A percentile compares a stretch with the other conserved stretches of the same genome.
These are phyloP conservation scores for Eulemur coronatus DNA, from an alignment of 2,797 vertebrate genomes.

Conservation along the genomic window DNA sequence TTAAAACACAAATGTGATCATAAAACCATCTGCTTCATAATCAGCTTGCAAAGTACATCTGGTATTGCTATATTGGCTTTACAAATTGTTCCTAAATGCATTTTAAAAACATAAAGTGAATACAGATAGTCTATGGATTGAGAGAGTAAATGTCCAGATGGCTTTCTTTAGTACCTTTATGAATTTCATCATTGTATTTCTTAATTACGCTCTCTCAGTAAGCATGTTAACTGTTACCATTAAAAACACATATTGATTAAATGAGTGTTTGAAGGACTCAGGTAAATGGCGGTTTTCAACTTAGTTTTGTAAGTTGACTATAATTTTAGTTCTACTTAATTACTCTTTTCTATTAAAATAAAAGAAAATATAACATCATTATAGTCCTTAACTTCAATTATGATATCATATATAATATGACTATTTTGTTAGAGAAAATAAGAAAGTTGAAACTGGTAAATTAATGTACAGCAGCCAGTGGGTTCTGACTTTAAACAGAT, in stretches of 20 bases:
- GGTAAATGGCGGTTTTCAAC: neutral
- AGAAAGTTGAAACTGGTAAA: neutral
- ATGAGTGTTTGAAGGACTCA: conserved; percentile 48
- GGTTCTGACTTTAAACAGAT: neutral
- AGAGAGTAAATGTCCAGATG: conserved; percentile 55
- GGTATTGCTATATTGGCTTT: conserved; percentile 46
- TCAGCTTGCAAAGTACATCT: conserved; percentile 59
- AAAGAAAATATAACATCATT: neutral
- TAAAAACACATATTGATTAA: conserved; percentile 53
- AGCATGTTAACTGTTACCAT: conserved; percentile 48
- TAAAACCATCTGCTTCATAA: conserved; percentile 72
- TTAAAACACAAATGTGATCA: conserved; percentile 55
- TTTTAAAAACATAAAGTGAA: conserved; percentile 51
- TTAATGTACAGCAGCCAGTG: neutral
- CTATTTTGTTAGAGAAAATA: neutral
- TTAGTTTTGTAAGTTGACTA: conserved; percentile 40
- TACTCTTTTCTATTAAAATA: conserved; percentile 17
- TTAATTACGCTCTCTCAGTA: conserved; percentile 51
- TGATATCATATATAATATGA: neutral
- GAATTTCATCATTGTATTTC: conserved; percentile 54
- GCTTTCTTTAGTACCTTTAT: conserved; percentile 51
- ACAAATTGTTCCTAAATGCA: conserved; percentile 61
- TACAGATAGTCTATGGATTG: conserved; percentile 7
- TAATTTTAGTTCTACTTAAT: conserved; percentile 36
- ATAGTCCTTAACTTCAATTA: neutral